Conservation (phyloP, 2,797 vertebrate genomes). For the Poliocrania exsul region DNA sequence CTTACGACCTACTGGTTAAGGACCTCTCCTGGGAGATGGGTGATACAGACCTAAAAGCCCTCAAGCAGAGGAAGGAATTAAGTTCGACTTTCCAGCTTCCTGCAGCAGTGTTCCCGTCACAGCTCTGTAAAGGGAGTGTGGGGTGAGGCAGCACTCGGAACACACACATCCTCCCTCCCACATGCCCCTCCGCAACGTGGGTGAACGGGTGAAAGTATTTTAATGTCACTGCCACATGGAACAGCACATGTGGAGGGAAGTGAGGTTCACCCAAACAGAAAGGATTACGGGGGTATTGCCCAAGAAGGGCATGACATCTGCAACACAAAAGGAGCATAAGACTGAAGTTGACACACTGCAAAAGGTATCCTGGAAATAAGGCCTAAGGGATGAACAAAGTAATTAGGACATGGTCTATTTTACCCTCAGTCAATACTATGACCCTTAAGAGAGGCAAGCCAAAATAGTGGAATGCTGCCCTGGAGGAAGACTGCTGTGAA, state of each 20-base stretch:
- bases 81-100: constrained; percentile 12
- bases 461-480: background rate
- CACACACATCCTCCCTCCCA: background rate
- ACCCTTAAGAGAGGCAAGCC: background rate
- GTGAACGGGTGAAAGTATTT: background rate
- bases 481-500: background rate
- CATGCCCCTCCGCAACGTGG: background rate
- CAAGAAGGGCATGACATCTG: background rate
- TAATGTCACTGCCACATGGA: background rate
- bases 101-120: background rate
- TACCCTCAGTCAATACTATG: background rate
- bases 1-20: constrained; percentile 22
- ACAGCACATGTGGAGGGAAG: rapidly evolving
- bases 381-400: background rate
- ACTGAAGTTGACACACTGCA: background rate
- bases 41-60: constrained; percentile 14
- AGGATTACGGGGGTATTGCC: rapidly evolving
- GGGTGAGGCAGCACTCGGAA: rapidly evolving
- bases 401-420: background rate
- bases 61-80: constrained; percentile 60
- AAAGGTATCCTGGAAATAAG: background rate
- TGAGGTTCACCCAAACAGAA: background rate
- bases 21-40: constrained; percentile 33
- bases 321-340: background rate
- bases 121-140: background rate